Conservation (phyloP, 2,888 invertebrate species). For the Pseudoips prasinana region DNA sequence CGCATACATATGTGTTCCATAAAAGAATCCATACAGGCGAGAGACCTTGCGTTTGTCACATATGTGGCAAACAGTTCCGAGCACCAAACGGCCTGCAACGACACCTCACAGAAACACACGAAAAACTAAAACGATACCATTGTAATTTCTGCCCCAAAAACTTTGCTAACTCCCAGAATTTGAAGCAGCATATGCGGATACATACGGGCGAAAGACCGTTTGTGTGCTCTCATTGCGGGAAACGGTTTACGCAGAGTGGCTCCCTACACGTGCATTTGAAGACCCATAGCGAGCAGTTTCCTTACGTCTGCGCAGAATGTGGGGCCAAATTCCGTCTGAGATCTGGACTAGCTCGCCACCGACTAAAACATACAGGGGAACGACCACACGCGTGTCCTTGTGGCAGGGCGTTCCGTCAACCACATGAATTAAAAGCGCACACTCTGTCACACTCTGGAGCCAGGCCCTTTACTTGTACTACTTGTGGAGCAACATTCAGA, state of each 20-base stretch:
- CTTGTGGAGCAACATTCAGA: constrained; percentile 81
- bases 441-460: constrained; percentile 72
- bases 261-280: constrained; percentile 84
- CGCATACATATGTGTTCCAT: constrained; percentile 84
- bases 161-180: constrained; percentile 83
- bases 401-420: constrained; percentile 80
- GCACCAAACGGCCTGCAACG: constrained; percentile 84
- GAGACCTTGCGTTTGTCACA: constrained; percentile 84
- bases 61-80: constrained; percentile 85
- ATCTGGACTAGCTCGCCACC: constrained; percentile 79
- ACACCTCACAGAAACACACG: constrained; percentile 84
- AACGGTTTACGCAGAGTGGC: constrained; percentile 85
- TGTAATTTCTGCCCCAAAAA: constrained; percentile 80
- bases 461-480: constrained; percentile 79
- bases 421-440: constrained; percentile 82
- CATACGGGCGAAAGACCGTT: constrained; percentile 83
- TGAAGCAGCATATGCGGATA: constrained; percentile 81
- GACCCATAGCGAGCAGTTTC: constrained; percentile 80
- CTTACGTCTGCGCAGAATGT: constrained; percentile 83
- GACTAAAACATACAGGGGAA: constrained; percentile 83
- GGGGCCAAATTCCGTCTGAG: constrained; percentile 82
- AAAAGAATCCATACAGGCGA: constrained; percentile 85
- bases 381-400: constrained; percentile 83
- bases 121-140: constrained; percentile 80
- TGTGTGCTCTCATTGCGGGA: constrained; percentile 82